Evolutionary conservation across 1,140 invertebrate genomes (phyloP), one percentile per base, ranked within the genome.

Genomic region (Hyphantria cunea): DNA sequence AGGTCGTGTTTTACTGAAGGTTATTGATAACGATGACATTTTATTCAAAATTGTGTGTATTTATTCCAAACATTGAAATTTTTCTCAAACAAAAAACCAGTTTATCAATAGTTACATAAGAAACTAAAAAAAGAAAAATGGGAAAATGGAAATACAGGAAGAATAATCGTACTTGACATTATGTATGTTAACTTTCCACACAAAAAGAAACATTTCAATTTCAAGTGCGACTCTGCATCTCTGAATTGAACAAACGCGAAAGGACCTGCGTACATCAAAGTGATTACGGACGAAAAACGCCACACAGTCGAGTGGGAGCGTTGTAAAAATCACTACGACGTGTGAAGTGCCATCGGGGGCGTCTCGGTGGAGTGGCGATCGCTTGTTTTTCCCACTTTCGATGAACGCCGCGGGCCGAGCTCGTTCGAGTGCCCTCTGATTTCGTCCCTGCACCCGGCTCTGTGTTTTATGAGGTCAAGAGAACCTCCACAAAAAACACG

Each of bases 381-480:
- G 85, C 84, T 86, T 90, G 88, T 90, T 90, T 89, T 89, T 88
- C 85, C 84, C 88, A 86, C 88, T 89, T 89, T 80, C 80, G 80
- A 90, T 85, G 80, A 76, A 76, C 76, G 78, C 77, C 72, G 68
- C 76, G 74, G 77, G 75, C 75, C 71, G 68, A 73, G 64, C 72
- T 71, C 72, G 69, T 74, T 89, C 74, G 73, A 89, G 87, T 64
- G 79, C 76, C 72, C 85, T 75, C 78, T 75, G 83, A 80, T 84
- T 86, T 76, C 76, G 77, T 70, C 76, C 78, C 82, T 75, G 75
- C 79, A 72, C 63, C 74, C 74, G 72, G 72, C 75, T 68, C 84
- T 87, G 86, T 85, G 77, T 90, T 89, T 90, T 89, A 90, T 83
- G 86, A 86, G 87, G 87, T 89, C 86, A 90, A 90, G 86, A 80